These are phyloP conservation scores for Chironex yamaguchii DNA, from an alignment of 30 jellyfish, hydroid and myxozoan genomes.

Conservation along the genomic window DNA sequence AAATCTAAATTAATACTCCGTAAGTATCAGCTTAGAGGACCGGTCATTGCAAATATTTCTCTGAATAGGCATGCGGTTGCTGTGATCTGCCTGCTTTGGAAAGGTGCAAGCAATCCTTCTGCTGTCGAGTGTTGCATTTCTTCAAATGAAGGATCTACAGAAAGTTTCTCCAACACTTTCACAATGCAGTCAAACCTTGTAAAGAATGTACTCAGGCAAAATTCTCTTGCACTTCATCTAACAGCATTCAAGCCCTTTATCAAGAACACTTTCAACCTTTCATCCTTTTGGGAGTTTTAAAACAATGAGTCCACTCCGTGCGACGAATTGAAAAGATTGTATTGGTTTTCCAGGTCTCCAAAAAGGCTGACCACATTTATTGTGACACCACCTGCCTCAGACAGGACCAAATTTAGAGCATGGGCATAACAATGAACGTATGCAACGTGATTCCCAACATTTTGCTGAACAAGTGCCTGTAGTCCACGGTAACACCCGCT, in stretches of 20 bases:
- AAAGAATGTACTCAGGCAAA: conserved; percentile 27
- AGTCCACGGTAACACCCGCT: conserved; percentile 61
- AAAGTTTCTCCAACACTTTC: conserved; percentile 28
- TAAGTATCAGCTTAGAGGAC: conserved; percentile 61
- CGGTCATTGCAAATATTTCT: conserved; percentile 55
- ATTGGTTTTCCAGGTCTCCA: conserved; percentile 10
- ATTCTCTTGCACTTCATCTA: conserved; percentile 56
- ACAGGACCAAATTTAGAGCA: conserved; percentile 49
- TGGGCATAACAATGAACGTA: conserved; percentile 67
- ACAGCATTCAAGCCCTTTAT: conserved; percentile 42
- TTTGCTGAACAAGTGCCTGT: conserved; percentile 40
- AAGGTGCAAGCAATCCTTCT: conserved; percentile 56
- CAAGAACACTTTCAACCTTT: conserved; percentile 48
- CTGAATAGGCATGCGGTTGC: conserved; percentile 67
- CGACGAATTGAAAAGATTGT: conserved; percentile 30
- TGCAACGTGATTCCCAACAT: conserved; percentile 51
- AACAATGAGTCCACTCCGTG: conserved; percentile 50
- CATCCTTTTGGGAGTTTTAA: conserved; percentile 29
- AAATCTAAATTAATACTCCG: conserved; percentile 51
- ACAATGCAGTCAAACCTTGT: conserved; percentile 32
- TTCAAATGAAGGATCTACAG: conserved; percentile 45
- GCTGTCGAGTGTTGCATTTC: conserved; percentile 60
- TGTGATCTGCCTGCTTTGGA: conserved; percentile 58
- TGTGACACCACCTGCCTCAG: conserved; percentile 64
- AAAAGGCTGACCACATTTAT: conserved; percentile 56